Base-by-base conservation (phyloP, 1,140 invertebrate genomes). In the Whitmania pigra region DNA sequence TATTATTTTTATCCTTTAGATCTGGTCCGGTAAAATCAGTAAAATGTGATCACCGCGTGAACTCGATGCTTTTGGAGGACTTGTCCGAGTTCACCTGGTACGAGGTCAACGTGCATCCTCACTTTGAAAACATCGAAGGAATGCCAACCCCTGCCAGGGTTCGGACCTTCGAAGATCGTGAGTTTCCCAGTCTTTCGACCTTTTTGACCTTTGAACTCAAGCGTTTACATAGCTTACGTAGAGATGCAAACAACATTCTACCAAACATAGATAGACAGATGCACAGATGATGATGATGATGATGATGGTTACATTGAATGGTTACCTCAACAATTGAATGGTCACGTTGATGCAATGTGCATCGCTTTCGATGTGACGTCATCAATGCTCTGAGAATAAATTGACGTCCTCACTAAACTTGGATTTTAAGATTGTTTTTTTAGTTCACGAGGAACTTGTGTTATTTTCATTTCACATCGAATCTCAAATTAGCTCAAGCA, bases 91-190 rank as follows among this genome's bases (percentile, higher is more conserved):
- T 63, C 15, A 63, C 57, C 57, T 31, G 22, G 57, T 63, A 63
- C 57, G 57, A 63, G 57, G 57, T 63, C 57, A 63, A 63, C 29
- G 57, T 63, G 9, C 57, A 25, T 63, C 57, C 57, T 22, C 9
- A 25, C 29, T 63, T 25, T 13, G 29, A 25, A 31, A 31, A 31
- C 29, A 22, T 25, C 57, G 57, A 63, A 31, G 57, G 57, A 63
- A 63, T 63, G 22, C 15, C 57, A 22, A 63, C 57, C 3, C 22
- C 57, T 15, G 57, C 57, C 57, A 63, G 57, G 15, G 57, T 63
- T 31, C 22, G 29, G 29, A 63, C 57, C 22, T 63, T 31, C 29
- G 57, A 63, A 63, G 57, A 63, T 63, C 6, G 57, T 63, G 2
- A 63, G 57, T 63, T n/a, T 63, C 43, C 43, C 1, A 11, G 57